Evolutionary conservation across 1,140 invertebrate genomes (phyloP).

Genomic region (Papilio dardanus): DNA sequence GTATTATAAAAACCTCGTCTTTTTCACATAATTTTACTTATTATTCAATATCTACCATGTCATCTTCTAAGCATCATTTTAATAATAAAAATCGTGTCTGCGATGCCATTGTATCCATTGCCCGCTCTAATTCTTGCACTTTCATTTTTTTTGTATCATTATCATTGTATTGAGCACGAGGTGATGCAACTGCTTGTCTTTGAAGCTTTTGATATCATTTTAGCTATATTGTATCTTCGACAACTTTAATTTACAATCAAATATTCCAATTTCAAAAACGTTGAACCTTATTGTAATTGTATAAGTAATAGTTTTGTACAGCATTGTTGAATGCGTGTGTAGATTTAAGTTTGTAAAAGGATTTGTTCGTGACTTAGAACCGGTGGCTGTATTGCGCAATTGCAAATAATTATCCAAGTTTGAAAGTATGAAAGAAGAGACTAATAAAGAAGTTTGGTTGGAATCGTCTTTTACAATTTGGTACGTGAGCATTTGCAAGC

Average conservation of each 20-base stretch:
- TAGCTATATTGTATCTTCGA: slow-evolving; percentile 66
- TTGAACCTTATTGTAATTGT: slow-evolving; percentile 35
- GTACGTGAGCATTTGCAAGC: too few species aligned
- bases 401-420: slow-evolving; percentile 70
- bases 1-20: too few species aligned
- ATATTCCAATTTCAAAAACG: slow-evolving; percentile 12
- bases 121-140: slow-evolving; percentile 76
- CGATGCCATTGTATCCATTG: slow-evolving; percentile 73
- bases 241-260: slow-evolving; percentile 44
- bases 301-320: slow-evolving; percentile 43
- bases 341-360: slow-evolving; percentile 51
- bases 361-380: slow-evolving; percentile 79
- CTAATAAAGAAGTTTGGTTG: background rate
- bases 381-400: slow-evolving; percentile 68
- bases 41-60: background rate
- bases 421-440: slow-evolving; percentile 74
- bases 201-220: slow-evolving; percentile 81
- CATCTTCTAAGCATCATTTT: slow-evolving; percentile 19
- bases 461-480: too few species aligned
- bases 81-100: slow-evolving; percentile 59
- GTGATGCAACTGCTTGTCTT: slow-evolving; percentile 73
- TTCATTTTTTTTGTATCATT: slow-evolving; percentile 78
- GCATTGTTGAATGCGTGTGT: slow-evolving; percentile 22
- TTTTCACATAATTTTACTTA: too few species aligned
- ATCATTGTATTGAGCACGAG: slow-evolving; percentile 80